Evolutionary conservation across 1,140 invertebrate species (phyloP).

Genomic region (Oreohelix idahoensis): DNA sequence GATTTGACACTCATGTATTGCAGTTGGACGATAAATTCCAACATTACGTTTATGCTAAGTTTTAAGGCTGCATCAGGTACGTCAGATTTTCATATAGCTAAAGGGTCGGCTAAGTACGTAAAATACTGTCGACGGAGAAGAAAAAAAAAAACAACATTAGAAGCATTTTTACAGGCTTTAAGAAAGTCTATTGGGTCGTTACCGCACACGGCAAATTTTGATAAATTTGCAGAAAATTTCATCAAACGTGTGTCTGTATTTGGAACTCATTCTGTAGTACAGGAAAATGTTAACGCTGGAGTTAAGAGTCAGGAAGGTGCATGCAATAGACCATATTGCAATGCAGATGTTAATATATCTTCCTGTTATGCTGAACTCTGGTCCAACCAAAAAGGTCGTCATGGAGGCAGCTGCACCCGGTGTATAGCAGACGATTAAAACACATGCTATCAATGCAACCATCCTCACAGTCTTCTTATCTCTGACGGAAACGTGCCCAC

Average conservation of each 20-base stretch:
- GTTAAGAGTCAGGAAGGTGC: not conserved
- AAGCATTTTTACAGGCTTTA: too few species aligned
- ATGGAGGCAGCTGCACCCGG: not conserved
- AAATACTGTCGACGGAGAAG: too few species aligned
- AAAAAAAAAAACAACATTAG: too few species aligned
- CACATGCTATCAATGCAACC: constrained; percentile 2
- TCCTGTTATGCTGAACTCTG: not conserved
- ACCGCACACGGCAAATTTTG: too few species aligned
- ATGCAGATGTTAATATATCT: not conserved
- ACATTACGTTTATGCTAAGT: too few species aligned
- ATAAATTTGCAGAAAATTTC: not conserved
- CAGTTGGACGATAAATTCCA: too few species aligned
- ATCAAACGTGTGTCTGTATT: not conserved
- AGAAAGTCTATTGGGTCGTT: too few species aligned
- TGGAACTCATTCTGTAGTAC: constrained; percentile 23
- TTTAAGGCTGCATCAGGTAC: too few species aligned
- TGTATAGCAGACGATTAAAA: constrained; percentile 8
- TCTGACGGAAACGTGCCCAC: not conserved
- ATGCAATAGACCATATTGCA: not conserved
- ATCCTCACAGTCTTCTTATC: constrained; percentile 7
- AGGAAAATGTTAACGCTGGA: constrained; percentile 11
- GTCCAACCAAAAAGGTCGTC: not conserved
- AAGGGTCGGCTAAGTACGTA: too few species aligned
- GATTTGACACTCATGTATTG: too few species aligned
- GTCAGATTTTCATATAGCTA: too few species aligned